Conservation (phyloP, 1,140 invertebrate species). For the Centruroides sculpturatus region DNA sequence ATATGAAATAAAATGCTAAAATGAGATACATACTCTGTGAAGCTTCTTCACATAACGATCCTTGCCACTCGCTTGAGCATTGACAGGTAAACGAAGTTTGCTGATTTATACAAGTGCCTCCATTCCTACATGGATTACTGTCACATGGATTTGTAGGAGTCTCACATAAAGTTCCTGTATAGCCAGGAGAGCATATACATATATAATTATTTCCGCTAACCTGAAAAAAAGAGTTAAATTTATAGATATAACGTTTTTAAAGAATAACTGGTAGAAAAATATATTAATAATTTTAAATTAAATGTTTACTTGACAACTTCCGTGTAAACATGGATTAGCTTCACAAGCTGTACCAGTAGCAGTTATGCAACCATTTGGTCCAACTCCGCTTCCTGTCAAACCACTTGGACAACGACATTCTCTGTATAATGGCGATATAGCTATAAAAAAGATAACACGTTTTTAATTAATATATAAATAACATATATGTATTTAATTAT, state of each 20-base stretch:
- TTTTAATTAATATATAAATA: neutral
- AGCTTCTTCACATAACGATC: slow-evolving; percentile 35
- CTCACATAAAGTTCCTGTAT: slow-evolving; percentile 42
- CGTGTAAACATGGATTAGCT: slow-evolving; percentile 13
- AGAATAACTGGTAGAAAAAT: no score
- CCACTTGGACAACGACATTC: slow-evolving; percentile 64
- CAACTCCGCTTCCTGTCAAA: slow-evolving; percentile 63
- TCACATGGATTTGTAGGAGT: slow-evolving; percentile 40
- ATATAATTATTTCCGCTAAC: slow-evolving; percentile 1
- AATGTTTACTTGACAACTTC: slow-evolving; percentile 9
- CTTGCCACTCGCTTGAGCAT: slow-evolving; percentile 41
- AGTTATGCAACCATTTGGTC: slow-evolving; percentile 52
- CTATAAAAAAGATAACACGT: neutral
- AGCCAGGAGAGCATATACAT: slow-evolving; percentile 16
- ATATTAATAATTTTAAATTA: no score
- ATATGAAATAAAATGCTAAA: no score
- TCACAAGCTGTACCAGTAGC: slow-evolving; percentile 7
- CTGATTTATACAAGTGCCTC: slow-evolving; percentile 22
- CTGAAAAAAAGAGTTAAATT: neutral
- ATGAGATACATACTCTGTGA: slow-evolving; percentile 29
- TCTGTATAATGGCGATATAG: slow-evolving; percentile 21
- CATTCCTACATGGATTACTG: slow-evolving; percentile 23
- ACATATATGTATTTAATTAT: no score
- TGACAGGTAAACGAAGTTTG: slow-evolving; percentile 41
- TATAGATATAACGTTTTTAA: no score